Base-by-base conservation (phyloP, 2,797 vertebrate species). In the Anguilla anguilla region DNA sequence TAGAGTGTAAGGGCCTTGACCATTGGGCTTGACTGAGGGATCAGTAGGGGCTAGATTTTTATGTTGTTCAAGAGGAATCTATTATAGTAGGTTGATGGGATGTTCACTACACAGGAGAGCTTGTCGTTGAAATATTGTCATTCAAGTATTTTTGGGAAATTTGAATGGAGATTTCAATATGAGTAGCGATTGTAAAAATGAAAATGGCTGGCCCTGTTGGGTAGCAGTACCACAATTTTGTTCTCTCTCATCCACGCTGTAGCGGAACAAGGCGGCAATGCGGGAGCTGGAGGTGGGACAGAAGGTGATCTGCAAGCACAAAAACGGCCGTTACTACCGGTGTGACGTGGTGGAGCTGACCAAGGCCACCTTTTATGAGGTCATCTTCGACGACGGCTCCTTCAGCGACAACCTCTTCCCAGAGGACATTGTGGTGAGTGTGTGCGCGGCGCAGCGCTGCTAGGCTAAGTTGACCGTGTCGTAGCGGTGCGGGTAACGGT, bases 391-490 rank as follows among this genome's bases (percentile, higher is more conserved):
- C 61, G 98, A 99, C n/a, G 98, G 98, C 43, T 99, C 98, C 81
- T 99, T 98, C 96, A 99, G 98, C 0, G 97, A 99, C 93, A 99
- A 99, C 93, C 97, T 99, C 61, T 98, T 99, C 89, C 98, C 98
- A 1, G 98, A 99, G 91, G 98, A 99, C 92, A 99, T 99, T 39
- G 97, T 97, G 98, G 98, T 99, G 91, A 88, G 92, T 85, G 35
- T 3, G 0, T 0, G 22, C 22, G 6, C n/a, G 59, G 19, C 3
- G 59, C 17, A 59, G 55, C 15, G 10, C 11, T 19, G 11, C 55
- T 3, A 19, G 51, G 6, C 51, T 53, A 11, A 53, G 51, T 11
- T 11, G 51, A 2, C 7, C 51, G 51, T 67, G 6, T 2, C 25
- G 3, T 67, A n/a, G 25, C 6, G 6, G 64, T 9, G 64, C 15